Percentiles rank a stretch among this genome's conserved stretches.
phyloP scores from a whole-genome alignment of 1,140 invertebrate species.

The Aethina tumida region DNA sequence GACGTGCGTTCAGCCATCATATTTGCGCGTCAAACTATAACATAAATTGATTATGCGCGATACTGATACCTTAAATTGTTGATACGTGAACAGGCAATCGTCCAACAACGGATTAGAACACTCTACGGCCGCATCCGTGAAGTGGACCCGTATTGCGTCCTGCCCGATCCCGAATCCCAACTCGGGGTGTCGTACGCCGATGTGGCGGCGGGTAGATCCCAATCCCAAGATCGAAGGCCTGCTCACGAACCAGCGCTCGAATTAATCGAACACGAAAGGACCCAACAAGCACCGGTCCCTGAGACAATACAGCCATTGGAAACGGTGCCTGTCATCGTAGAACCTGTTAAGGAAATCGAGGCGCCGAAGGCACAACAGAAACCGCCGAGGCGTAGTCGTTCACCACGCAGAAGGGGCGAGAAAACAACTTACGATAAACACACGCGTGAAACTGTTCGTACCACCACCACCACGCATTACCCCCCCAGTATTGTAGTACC shows the following conservation, averaged over 20 bases:
- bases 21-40: constrained; percentile 23
- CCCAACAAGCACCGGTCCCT: constrained; percentile 4
- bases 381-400: constrained; percentile 32
- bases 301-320: constrained; percentile 5
- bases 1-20: constrained; percentile 31
- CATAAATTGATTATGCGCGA: constrained; percentile 19
- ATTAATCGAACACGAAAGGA: background rate
- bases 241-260: constrained; percentile 1
- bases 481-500: too few relatives aligned
- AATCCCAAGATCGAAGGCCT: constrained; percentile 22
- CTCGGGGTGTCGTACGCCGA: constrained; percentile 42
- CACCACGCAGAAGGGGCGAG: constrained; percentile 27
- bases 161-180: constrained; percentile 33
- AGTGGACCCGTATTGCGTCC: constrained; percentile 61
- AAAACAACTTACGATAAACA: too few relatives aligned
- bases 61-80: constrained; percentile 34
- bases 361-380: constrained; percentile 12
- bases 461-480: too few relatives aligned
- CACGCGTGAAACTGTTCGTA: too few relatives aligned
- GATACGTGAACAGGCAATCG: constrained; percentile 60
- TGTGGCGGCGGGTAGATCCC: constrained; percentile 27
- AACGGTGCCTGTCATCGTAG: constrained; percentile 6
- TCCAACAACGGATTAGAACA: constrained; percentile 53
- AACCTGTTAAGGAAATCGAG: background rate
- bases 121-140: constrained; percentile 57